A percentile compares a stretch with the other conserved stretches of the same genome.
Evolutionary conservation across 2,113 vertebrate species (phyloP).

Genomic region (Riparia riparia): DNA sequence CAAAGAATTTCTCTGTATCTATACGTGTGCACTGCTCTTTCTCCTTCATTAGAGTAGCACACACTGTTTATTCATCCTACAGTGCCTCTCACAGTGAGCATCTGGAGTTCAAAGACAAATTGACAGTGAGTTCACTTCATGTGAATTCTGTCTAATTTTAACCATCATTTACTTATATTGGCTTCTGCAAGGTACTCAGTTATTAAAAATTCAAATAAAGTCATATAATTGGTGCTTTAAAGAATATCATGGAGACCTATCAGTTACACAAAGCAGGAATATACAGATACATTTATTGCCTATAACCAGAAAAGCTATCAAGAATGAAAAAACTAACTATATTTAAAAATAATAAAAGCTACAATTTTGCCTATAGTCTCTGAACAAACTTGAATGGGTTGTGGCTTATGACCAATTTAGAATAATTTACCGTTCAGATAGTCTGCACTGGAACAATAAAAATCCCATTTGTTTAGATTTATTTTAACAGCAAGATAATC

Average conservation of each 20-base stretch:
- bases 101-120: not conserved
- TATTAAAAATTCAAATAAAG: slow-evolving; percentile 37
- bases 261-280: not conserved
- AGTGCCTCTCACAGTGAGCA: not conserved
- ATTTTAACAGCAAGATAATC: slow-evolving; percentile 54
- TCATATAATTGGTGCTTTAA: not conserved
- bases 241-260: not conserved
- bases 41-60: not conserved
- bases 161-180: not conserved
- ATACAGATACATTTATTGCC: not conserved
- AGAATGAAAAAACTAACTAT: not conserved
- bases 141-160: not conserved
- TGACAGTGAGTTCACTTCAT: not conserved
- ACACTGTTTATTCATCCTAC: not conserved
- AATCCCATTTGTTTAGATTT: slow-evolving; percentile 53
- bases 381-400: not conserved
- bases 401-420: slow-evolving; percentile 41
- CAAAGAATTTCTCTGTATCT: not conserved
- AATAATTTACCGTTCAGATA: slow-evolving; percentile 46
- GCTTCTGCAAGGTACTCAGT: not conserved
- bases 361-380: not conserved
- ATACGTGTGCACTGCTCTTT: not conserved
- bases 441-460: slow-evolving; percentile 51
- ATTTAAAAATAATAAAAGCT: slow-evolving; percentile 43
- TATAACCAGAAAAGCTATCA: not conserved